These are phyloP conservation scores for Lordiphosa mommai DNA, from an alignment of 1,140 invertebrate species.

Conservation along the genomic window DNA sequence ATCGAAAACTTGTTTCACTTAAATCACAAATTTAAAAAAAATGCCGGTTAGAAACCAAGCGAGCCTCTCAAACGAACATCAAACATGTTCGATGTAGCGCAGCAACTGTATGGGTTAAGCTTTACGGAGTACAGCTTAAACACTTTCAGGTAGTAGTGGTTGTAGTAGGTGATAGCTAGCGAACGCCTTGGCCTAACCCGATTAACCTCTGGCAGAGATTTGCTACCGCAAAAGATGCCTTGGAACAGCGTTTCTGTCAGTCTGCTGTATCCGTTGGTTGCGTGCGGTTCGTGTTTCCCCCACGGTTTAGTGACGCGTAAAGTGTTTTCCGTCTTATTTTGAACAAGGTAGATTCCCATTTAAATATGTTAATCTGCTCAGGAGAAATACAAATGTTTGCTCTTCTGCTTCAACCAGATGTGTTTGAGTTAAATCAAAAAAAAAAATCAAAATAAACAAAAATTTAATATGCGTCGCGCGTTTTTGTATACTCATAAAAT, in stretches of 20 bases:
- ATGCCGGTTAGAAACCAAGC: constrained; percentile 59
- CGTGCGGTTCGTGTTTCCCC: constrained; percentile 46
- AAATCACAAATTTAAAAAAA: constrained; percentile 54
- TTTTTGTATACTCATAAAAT: constrained; percentile 33
- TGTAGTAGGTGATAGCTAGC: constrained; percentile 26
- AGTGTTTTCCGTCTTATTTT: constrained; percentile 15
- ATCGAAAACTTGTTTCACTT: constrained; percentile 50
- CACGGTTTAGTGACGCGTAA: constrained; percentile 25
- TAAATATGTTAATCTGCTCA: constrained; percentile 18
- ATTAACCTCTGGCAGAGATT: constrained; percentile 43
- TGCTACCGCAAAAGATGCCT: constrained; percentile 61
- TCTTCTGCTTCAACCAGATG: constrained; percentile 30
- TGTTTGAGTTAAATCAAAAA: constrained; percentile 30
- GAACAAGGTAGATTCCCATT: constrained; percentile 45
- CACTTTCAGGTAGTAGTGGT: background rate
- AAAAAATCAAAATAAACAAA: constrained; percentile 17
- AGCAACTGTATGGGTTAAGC: background rate
- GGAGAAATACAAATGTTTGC: constrained; percentile 34
- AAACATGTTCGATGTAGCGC: constrained; percentile 57
- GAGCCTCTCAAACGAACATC: constrained; percentile 51
- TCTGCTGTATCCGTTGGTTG: constrained; percentile 50
- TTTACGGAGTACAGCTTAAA: constrained; percentile 17
- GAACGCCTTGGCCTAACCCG: constrained; percentile 10
- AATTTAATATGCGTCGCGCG: constrained; percentile 20
- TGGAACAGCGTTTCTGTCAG: constrained; percentile 36